phyloP scores from a whole-genome alignment of 2,113 vertebrate genomes.

The Eulemur rufifrons region DNA sequence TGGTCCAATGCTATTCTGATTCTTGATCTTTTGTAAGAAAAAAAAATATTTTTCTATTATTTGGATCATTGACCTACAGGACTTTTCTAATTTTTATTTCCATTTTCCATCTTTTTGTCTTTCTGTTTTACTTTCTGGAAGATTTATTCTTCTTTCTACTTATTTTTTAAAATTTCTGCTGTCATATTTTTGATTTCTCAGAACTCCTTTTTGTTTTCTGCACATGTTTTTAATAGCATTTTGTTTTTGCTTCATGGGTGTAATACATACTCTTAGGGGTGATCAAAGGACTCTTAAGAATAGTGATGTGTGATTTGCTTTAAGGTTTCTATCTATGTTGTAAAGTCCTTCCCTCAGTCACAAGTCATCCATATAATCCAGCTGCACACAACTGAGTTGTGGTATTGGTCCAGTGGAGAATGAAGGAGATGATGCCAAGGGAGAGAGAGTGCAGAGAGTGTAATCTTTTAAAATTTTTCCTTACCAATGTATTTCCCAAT shows the following conservation, averaged over 20 bases:
- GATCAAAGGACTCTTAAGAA: not conserved
- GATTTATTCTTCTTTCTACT: not conserved
- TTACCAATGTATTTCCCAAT: not conserved
- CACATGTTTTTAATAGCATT: not conserved
- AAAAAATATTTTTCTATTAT: not conserved
- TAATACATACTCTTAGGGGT: not conserved
- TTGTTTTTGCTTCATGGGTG: not conserved
- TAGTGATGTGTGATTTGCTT: not conserved
- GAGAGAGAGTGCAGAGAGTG: not conserved
- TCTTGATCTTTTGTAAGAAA: not conserved
- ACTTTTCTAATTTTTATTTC: conserved; percentile 4
- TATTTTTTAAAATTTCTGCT: not conserved
- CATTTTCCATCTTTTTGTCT: not conserved
- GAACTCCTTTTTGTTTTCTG: not conserved
- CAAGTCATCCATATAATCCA: not conserved
- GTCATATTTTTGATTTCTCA: not conserved
- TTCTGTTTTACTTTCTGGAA: conserved; percentile 16
- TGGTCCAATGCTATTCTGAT: not conserved
- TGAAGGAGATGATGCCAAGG: not conserved
- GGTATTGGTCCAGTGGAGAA: not conserved
- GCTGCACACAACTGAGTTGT: not conserved
- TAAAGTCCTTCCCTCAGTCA: not conserved
- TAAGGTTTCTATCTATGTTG: not conserved
- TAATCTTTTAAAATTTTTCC: not conserved
- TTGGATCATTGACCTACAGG: not conserved